A percentile compares a stretch with the other conserved stretches of the same genome.
These are phyloP conservation scores for Macropus fuliginosus DNA, from an alignment of 2,797 vertebrate genomes.

Conservation along the genomic window DNA sequence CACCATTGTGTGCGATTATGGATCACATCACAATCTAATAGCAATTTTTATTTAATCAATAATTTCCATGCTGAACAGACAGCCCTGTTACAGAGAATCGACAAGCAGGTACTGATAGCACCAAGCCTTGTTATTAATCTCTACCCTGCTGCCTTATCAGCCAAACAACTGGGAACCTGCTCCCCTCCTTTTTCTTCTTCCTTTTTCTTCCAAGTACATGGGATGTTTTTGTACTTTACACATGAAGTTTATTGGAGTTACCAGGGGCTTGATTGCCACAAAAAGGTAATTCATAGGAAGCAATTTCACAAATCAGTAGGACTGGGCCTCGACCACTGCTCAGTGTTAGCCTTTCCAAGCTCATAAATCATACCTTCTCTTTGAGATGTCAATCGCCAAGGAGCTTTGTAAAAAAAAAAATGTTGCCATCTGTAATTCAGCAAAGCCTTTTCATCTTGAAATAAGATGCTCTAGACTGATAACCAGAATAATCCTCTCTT, in stretches of 20 bases:
- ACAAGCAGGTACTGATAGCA: slow-evolving; percentile 97
- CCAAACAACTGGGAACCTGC: slow-evolving; percentile 91
- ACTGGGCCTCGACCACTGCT: slow-evolving; percentile 92
- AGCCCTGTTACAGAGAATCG: slow-evolving; percentile 93
- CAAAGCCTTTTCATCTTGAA: slow-evolving; percentile 97
- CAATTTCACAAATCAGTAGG: slow-evolving; percentile 94
- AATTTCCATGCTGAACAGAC: slow-evolving; percentile 99
- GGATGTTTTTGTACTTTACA: slow-evolving; percentile 72
- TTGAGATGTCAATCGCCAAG: slow-evolving; percentile 95
- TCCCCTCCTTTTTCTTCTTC: slow-evolving; percentile 72
- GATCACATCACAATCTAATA: slow-evolving; percentile 97
- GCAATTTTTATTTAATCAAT: slow-evolving; percentile 99
- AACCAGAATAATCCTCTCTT: slow-evolving; percentile 97
- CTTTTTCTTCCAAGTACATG: slow-evolving; percentile 68
- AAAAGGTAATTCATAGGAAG: slow-evolving; percentile 90
- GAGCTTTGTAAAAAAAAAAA: slow-evolving; percentile 89
- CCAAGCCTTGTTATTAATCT: slow-evolving; percentile 95
- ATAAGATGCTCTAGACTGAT: slow-evolving; percentile 98
- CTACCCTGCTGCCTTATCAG: slow-evolving; percentile 93
- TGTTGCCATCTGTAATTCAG: slow-evolving; percentile 96
- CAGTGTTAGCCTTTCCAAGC: slow-evolving; percentile 93
- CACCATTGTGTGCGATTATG: slow-evolving; percentile 90
- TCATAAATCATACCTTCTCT: slow-evolving; percentile 99
- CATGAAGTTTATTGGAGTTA: slow-evolving; percentile 88
- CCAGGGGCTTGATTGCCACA: slow-evolving; percentile 81